Base-by-base conservation (phyloP, 2,888 invertebrate species). In the Patella pellucida region DNA sequence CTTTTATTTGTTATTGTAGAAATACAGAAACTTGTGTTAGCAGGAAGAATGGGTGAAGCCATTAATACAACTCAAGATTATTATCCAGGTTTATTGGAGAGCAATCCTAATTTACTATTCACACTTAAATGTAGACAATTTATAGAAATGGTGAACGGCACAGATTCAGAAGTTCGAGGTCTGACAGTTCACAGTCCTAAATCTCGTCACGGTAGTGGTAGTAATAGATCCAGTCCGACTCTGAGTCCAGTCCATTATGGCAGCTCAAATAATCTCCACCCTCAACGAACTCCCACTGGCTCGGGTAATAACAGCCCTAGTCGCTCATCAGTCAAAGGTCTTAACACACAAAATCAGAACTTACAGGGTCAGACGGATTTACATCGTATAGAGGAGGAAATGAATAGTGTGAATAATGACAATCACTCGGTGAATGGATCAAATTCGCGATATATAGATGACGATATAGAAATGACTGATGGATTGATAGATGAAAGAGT, bases 81-180 rank as follows among this genome's bases (percentile, higher is more conserved):
- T 84, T 98, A 97, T 93, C 98, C 99, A 4, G 96, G 95, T n/a
- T 93, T 99, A 79, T 93, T 99, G 89, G 97, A 98, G 91, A 94
- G 94, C 76, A 96, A 98, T 92, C 94, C 94, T 85, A 96, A 97
- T 92, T 93, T 99, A 86, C 93, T 97, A 91, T 98, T 99, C 92
- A 95, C 96, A 93, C 94, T 99, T 88, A 98, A 98, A 92, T 98
- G 98, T 90, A 95, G 99, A 80, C 98, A 99, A 93, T 99, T 99
- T 92, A 96, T 99, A 62, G 99, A 99, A 92, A 98, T 98, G 97
- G 96, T 99, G 71, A 91, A 90, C 74, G 91, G 90, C 15, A 89
- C 89, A 27, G 90, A 90, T 85, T 88, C 87, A 81, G 88, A 89
- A 79, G 88, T 89, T 94, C 69, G 95, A 94, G 91, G 94, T 93